Conservation (phyloP, 92 coral and sea anemone species). For the Diadumene lineata region DNA sequence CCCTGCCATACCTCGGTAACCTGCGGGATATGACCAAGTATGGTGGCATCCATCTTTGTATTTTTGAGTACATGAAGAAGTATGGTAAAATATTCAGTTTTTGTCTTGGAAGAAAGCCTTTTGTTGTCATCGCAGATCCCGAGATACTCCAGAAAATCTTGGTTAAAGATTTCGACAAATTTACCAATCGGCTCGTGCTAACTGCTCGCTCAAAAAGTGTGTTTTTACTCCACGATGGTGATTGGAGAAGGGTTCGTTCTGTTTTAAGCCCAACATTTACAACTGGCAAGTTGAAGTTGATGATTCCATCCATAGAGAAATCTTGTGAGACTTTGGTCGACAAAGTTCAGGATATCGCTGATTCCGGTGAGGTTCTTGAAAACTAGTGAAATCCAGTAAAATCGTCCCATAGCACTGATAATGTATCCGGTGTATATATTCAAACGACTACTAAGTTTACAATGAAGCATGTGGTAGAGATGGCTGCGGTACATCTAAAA, state of each 20-base stretch:
- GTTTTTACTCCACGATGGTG: slow-evolving; percentile 34
- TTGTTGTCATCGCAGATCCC: slow-evolving; percentile 66
- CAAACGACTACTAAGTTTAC: not conserved
- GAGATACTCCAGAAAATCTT: slow-evolving; percentile 60
- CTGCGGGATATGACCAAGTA: slow-evolving; percentile 49
- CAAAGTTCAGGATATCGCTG: slow-evolving; percentile 54
- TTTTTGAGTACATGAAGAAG: slow-evolving; percentile 56
- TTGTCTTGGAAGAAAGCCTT: slow-evolving; percentile 48
- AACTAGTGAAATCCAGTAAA: not conserved
- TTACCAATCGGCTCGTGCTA: slow-evolving; percentile 48
- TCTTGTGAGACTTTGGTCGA: slow-evolving; percentile 46
- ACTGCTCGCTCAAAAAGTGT: not conserved
- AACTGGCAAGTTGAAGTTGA: slow-evolving; percentile 47
- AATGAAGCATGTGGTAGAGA: not conserved
- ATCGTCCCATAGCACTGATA: not conserved
- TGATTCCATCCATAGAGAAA: slow-evolving; percentile 61
- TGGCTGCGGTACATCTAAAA: not conserved
- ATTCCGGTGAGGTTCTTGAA: slow-evolving; percentile 49
- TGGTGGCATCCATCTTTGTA: slow-evolving; percentile 60
- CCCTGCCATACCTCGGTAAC: slow-evolving; percentile 64
- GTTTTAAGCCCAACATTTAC: slow-evolving; percentile 51
- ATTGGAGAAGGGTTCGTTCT: slow-evolving; percentile 70
- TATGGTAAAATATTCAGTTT: slow-evolving; percentile 67
- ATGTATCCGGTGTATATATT: not conserved
- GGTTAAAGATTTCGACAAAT: slow-evolving; percentile 72